Conservation (phyloP, 2,113 vertebrate genomes). For the Taurulus bubalis region DNA sequence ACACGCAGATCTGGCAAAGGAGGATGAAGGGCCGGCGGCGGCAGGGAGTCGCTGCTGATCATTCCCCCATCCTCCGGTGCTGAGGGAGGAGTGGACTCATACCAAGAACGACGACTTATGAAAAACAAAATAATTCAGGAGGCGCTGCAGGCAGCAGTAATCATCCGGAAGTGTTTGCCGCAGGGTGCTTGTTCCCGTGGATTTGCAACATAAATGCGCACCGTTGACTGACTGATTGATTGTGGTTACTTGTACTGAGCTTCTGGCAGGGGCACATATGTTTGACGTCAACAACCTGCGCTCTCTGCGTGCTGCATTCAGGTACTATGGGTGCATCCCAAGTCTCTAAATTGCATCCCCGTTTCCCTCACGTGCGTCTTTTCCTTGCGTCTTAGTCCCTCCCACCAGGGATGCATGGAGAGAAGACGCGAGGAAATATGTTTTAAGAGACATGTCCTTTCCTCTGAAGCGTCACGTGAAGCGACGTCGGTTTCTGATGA, state of each 20-base stretch:
- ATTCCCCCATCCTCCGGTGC: slow-evolving; percentile 68
- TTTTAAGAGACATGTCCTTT: too few relatives aligned
- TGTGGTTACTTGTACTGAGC: slow-evolving; percentile 10
- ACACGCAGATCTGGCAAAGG: slow-evolving; percentile 18
- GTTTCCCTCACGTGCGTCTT: too few relatives aligned
- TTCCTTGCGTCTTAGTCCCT: too few relatives aligned
- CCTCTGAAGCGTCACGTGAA: too few relatives aligned
- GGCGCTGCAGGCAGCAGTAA: neutral
- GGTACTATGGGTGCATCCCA: neutral
- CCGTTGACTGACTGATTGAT: neutral
- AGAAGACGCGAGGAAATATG: too few relatives aligned
- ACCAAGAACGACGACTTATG: fast-evolving
- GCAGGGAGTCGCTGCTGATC: slow-evolving; percentile 62
- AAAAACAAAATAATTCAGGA: fast-evolving
- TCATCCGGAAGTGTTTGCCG: neutral
- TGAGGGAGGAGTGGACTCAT: slow-evolving; percentile 18
- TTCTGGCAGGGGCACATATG: slow-evolving; percentile 10
- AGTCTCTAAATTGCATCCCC: too few relatives aligned
- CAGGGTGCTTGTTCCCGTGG: neutral
- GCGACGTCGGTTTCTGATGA: too few relatives aligned
- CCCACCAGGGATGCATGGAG: too few relatives aligned
- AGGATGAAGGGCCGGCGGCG: too few relatives aligned
- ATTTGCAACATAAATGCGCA: neutral
- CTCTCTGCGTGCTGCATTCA: slow-evolving; percentile 11
- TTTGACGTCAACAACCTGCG: slow-evolving; percentile 70